A percentile compares a stretch with the other conserved stretches of the same genome.
Evolutionary conservation across 2,888 invertebrate species (phyloP).

Genomic region (Neuroscelio doddi): DNA sequence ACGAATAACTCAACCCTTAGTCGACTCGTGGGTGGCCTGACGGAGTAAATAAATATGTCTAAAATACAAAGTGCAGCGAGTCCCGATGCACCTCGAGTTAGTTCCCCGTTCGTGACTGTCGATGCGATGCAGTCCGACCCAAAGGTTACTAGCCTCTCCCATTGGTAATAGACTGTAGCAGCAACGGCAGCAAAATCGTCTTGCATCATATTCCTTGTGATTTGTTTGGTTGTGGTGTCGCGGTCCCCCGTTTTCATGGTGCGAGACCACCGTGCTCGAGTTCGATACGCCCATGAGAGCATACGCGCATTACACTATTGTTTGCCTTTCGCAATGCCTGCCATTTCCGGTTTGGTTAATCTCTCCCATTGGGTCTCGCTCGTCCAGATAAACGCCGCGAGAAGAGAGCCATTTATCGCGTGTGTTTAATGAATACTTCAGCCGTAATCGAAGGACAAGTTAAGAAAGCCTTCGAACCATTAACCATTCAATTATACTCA

Average conservation of each 20-base stretch:
- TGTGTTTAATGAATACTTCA: slow-evolving; percentile 33
- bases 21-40: not conserved
- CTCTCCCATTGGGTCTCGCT: not conserved
- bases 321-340: slow-evolving; percentile 1
- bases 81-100: not conserved
- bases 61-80: slow-evolving; percentile 4
- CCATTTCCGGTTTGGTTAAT: slow-evolving; percentile 12
- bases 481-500: slow-evolving; percentile 38
- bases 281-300: slow-evolving; percentile 16
- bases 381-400: slow-evolving; percentile 16
- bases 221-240: slow-evolving; percentile 25
- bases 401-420: slow-evolving; percentile 18
- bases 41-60: not conserved
- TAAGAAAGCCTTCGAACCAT: slow-evolving; percentile 30
- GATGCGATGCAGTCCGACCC: slow-evolving; percentile 15
- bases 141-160: slow-evolving; percentile 29
- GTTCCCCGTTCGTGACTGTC: slow-evolving; percentile 17
- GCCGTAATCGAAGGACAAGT: slow-evolving; percentile 29
- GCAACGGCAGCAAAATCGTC: slow-evolving; percentile 6
- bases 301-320: slow-evolving; percentile 3
- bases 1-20: too few species aligned
- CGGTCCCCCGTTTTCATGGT: slow-evolving; percentile 15
- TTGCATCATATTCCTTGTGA: slow-evolving; percentile 27
- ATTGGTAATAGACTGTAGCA: slow-evolving; percentile 12
- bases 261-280: slow-evolving; percentile 28